These are phyloP conservation scores for Ophion ellenae DNA, from an alignment of 2,888 invertebrate species.

Conservation along the genomic window DNA sequence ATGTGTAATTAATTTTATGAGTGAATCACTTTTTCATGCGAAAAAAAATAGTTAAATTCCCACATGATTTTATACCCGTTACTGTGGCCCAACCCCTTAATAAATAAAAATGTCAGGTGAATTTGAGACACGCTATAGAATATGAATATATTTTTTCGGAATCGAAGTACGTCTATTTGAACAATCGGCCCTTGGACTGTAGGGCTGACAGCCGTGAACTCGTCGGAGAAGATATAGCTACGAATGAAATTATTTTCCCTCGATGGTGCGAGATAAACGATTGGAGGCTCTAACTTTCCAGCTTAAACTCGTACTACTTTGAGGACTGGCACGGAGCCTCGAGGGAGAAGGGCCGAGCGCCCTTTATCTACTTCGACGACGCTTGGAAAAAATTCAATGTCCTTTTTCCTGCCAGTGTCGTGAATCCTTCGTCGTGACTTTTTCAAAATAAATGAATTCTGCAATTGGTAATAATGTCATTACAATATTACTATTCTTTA, in stretches of 20 bases:
- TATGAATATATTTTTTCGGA: too few species aligned
- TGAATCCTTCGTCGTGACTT: background rate
- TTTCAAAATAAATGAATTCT: background rate
- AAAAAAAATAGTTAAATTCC: too few species aligned
- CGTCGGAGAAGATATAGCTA: background rate
- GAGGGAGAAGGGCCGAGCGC: background rate
- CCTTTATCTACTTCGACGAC: too few species aligned
- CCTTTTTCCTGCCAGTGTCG: background rate
- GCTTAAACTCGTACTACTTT: background rate
- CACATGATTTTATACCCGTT: too few species aligned
- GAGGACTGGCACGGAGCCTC: background rate
- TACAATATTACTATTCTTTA: background rate
- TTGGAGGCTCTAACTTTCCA: background rate
- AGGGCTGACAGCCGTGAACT: background rate
- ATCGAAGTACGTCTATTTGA: background rate
- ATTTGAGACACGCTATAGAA: too few species aligned
- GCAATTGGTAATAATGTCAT: background rate
- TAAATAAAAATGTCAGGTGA: too few species aligned
- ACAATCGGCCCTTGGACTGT: background rate
- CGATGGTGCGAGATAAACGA: background rate
- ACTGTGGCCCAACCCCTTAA: too few species aligned
- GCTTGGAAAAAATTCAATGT: too few species aligned
- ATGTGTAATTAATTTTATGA: too few species aligned
- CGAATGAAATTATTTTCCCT: background rate
- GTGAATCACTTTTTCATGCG: too few species aligned